phyloP scores from a whole-genome alignment of 23 tunicate genomes.

The Halocynthia aurantium region DNA sequence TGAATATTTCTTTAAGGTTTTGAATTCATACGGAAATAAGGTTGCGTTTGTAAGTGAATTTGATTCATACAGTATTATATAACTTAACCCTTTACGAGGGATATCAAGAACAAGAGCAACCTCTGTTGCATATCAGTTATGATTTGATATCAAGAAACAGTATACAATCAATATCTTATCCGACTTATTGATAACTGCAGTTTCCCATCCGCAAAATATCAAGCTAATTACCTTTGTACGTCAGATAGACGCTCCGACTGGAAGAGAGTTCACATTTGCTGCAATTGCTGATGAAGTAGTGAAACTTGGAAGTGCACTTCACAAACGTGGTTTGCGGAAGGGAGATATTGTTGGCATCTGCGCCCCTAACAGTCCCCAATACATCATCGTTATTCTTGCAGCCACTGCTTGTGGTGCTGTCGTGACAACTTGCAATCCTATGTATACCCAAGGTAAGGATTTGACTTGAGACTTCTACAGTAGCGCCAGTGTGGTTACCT shows the following conservation, averaged over 20 bases:
- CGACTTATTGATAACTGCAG: no score
- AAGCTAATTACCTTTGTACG: background rate
- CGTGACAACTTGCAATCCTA: conserved; percentile 27
- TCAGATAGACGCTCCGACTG: conserved; percentile 22
- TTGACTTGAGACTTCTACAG: background rate
- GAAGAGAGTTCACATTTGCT: conserved; percentile 19
- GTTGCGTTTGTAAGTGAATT: no score
- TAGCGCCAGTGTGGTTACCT: background rate
- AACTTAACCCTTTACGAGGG: no score
- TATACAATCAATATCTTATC: no score
- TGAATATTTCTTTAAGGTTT: no score
- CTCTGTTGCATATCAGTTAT: no score
- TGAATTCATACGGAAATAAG: no score
- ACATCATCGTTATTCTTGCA: conserved; percentile 16
- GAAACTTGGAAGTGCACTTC: conserved; percentile 35
- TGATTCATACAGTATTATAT: no score
- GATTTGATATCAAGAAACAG: no score
- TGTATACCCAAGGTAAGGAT: conserved; percentile 20
- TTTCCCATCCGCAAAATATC: no score
- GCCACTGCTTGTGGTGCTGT: conserved; percentile 33
- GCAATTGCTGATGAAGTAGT: conserved; percentile 28
- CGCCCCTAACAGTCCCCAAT: conserved; percentile 33
- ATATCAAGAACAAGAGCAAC: no score
- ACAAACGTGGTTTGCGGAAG: conserved; percentile 17
- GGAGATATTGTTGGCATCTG: conserved; percentile 38